phyloP scores from a whole-genome alignment of 2,888 invertebrate genomes.

The Candidula unifasciata region DNA sequence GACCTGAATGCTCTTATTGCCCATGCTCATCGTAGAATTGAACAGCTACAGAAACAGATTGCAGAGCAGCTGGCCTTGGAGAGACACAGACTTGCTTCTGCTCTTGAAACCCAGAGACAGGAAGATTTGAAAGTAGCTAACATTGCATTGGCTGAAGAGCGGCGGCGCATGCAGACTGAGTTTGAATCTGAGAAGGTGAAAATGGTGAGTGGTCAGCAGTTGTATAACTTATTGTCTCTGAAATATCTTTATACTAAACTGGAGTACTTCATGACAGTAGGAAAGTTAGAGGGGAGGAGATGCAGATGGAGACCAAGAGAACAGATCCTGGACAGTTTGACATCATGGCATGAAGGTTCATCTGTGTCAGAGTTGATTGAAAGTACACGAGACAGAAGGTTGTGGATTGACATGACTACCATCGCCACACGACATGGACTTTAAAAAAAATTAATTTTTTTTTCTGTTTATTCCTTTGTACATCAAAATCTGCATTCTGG shows the following conservation, averaged over 20 bases:
- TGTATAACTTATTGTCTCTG: neutral
- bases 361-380: no score
- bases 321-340: no score
- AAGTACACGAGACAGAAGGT: no score
- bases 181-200: slow-evolving; percentile 85
- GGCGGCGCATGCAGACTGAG: slow-evolving; percentile 84
- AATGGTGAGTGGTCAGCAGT: slow-evolving; percentile 68
- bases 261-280: no score
- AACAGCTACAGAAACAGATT: slow-evolving; percentile 87
- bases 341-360: no score
- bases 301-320: no score
- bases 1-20: slow-evolving; percentile 88
- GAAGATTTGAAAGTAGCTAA: slow-evolving; percentile 81
- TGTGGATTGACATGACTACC: no score
- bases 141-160: slow-evolving; percentile 82
- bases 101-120: slow-evolving; percentile 82
- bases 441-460: no score
- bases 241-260: neutral
- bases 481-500: no score
- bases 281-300: no score
- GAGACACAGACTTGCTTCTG: slow-evolving; percentile 81
- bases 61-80: slow-evolving; percentile 83
- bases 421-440: no score
- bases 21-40: slow-evolving; percentile 87
- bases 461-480: no score